A percentile compares a stretch with the other conserved stretches of the same genome.
Conservation (phyloP, 2,888 invertebrate species). For the Melanargia galathea region DNA sequence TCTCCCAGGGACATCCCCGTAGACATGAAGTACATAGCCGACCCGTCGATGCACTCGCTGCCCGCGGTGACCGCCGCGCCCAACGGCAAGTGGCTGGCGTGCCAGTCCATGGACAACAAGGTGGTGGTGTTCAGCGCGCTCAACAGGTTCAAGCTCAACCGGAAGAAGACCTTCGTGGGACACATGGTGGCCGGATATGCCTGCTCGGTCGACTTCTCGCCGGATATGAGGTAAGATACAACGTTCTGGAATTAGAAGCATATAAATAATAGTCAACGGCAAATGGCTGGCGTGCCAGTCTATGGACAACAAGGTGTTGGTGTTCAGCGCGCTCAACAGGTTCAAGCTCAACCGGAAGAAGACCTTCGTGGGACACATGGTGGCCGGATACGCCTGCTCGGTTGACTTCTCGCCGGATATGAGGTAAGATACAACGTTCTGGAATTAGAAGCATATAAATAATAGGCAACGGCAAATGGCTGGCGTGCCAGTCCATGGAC, state of each 20-base stretch:
- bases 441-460: too few relatives aligned
- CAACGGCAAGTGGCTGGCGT: slow-evolving; percentile 99
- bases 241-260: too few relatives aligned
- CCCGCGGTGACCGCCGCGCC: slow-evolving; percentile 97
- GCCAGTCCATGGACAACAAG: slow-evolving; percentile 99
- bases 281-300: neutral
- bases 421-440: too few relatives aligned
- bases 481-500: neutral
- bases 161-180: slow-evolving; percentile 98
- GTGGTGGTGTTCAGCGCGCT: slow-evolving; percentile 98
- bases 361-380: slow-evolving; percentile 99
- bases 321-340: slow-evolving; percentile 72
- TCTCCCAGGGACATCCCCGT: slow-evolving; percentile 92
- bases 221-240: slow-evolving; percentile 97
- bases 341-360: slow-evolving; percentile 90
- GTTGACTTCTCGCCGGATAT: slow-evolving; percentile 99
- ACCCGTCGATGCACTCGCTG: slow-evolving; percentile 99
- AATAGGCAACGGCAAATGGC: neutral
- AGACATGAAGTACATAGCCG: slow-evolving; percentile 99
- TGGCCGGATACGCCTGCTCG: slow-evolving; percentile 98
- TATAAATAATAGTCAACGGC: neutral
- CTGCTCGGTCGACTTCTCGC: slow-evolving; percentile 97
- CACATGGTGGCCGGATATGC: slow-evolving; percentile 99
- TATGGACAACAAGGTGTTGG: slow-evolving; percentile 1
- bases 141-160: slow-evolving; percentile 98